These are phyloP conservation scores for Hylaea fasciaria DNA, from an alignment of 2,888 invertebrate genomes.

Conservation along the genomic window DNA sequence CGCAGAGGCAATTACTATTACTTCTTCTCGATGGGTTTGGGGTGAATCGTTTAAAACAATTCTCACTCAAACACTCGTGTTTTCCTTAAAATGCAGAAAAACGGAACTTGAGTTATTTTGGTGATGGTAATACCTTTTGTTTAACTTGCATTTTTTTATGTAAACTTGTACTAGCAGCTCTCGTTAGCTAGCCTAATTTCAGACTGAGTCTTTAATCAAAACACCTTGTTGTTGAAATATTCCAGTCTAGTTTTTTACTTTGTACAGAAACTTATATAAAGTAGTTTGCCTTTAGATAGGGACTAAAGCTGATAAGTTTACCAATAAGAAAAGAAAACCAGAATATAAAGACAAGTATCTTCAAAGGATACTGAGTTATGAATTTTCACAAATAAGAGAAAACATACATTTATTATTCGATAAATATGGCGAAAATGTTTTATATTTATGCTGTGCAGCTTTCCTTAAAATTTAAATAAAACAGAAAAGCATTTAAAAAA, in stretches of 20 bases:
- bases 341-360: not conserved
- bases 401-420: too few relatives aligned
- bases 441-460: too few relatives aligned
- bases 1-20: slow-evolving; percentile 8
- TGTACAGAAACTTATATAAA: slow-evolving; percentile 8
- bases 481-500: slow-evolving; percentile 11
- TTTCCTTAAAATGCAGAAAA: too few relatives aligned
- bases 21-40: slow-evolving; percentile 7
- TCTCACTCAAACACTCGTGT: too few relatives aligned
- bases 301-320: not conserved
- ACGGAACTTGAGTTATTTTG: too few relatives aligned
- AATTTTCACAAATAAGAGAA: too few relatives aligned
- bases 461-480: too few relatives aligned
- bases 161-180: slow-evolving; percentile 4
- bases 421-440: too few relatives aligned
- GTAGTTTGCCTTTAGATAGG: not conserved
- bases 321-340: not conserved
- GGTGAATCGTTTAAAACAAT: slow-evolving; percentile 1
- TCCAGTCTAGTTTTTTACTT: too few relatives aligned
- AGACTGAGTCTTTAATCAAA: slow-evolving; percentile 17
- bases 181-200: slow-evolving; percentile 10
- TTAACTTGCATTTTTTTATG: too few relatives aligned
- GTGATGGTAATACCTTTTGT: too few relatives aligned
- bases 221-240: slow-evolving; percentile 2
- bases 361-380: too few relatives aligned